phyloP scores from a whole-genome alignment of 2,797 vertebrate species.

The Syngnathus acus region DNA sequence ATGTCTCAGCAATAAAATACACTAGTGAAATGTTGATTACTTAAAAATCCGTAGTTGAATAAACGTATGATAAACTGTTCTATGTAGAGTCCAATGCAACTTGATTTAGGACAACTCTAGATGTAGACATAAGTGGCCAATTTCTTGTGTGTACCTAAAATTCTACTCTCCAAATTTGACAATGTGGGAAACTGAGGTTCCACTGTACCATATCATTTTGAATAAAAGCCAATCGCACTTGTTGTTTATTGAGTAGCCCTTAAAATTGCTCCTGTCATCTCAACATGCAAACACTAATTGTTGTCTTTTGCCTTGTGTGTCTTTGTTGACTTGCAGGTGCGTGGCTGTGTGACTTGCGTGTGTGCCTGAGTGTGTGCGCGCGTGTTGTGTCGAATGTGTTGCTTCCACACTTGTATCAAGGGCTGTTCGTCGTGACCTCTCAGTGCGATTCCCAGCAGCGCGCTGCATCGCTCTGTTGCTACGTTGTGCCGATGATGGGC shows the following conservation, averaged over 20 bases:
- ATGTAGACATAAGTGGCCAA: background rate
- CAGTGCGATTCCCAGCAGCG: conserved; percentile 53
- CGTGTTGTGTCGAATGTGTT: conserved; percentile 39
- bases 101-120: background rate
- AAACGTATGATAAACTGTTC: background rate
- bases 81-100: background rate
- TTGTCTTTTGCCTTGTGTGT: conserved; percentile 41
- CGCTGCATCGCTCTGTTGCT: conserved; percentile 57
- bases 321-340: conserved; percentile 53
- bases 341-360: conserved; percentile 39
- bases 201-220: background rate
- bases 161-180: background rate
- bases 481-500: conserved; percentile 83
- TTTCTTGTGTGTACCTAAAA: background rate
- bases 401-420: conserved; percentile 62
- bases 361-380: background rate
- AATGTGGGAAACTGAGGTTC: background rate
- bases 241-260: background rate
- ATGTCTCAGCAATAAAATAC: too few relatives aligned
- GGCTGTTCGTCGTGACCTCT: conserved; percentile 62
- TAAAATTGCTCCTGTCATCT: background rate
- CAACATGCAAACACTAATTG: conserved; percentile 25
- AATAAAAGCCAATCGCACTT: background rate
- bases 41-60: background rate
- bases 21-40: too few relatives aligned